Evolutionary conservation across 2,113 vertebrate species (phyloP).

Genomic region (Arizona elegans): DNA sequence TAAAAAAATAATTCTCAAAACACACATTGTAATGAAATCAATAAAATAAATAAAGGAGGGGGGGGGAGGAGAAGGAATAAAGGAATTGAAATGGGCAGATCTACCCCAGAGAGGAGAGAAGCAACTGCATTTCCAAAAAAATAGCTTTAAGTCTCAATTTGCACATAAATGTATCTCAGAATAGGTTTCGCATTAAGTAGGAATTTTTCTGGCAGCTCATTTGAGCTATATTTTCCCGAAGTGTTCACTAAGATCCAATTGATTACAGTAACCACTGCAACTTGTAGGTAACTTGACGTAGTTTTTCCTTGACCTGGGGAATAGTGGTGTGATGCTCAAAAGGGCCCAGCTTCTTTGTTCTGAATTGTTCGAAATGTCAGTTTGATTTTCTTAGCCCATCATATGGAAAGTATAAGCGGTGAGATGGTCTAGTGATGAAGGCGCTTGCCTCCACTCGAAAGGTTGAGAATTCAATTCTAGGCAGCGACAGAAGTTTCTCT

Average conservation of each 20-base stretch:
- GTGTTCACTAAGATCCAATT: background rate
- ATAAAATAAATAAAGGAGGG: background rate
- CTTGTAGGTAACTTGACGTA: background rate
- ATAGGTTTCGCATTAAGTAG: background rate
- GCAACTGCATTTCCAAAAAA: background rate
- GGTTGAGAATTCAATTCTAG: too few relatives aligned
- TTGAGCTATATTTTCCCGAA: background rate
- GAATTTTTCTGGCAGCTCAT: background rate
- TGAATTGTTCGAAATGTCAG: background rate
- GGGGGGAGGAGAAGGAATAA: background rate
- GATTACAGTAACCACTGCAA: background rate
- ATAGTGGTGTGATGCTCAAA: fast-evolving
- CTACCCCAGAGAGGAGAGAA: background rate
- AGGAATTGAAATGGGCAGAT: background rate
- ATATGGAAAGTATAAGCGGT: background rate
- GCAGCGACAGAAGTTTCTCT: too few relatives aligned
- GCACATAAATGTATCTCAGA: background rate
- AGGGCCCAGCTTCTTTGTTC: background rate
- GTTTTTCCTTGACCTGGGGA: background rate
- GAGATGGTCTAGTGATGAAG: too few relatives aligned
- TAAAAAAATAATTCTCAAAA: background rate
- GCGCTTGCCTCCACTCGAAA: too few relatives aligned
- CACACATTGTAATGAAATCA: background rate
- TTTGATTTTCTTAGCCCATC: background rate
- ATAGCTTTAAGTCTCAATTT: background rate